A percentile compares a stretch with the other conserved stretches of the same genome.
phyloP scores from a whole-genome alignment of 1,140 invertebrate genomes.

The Procambarus clarkii region DNA sequence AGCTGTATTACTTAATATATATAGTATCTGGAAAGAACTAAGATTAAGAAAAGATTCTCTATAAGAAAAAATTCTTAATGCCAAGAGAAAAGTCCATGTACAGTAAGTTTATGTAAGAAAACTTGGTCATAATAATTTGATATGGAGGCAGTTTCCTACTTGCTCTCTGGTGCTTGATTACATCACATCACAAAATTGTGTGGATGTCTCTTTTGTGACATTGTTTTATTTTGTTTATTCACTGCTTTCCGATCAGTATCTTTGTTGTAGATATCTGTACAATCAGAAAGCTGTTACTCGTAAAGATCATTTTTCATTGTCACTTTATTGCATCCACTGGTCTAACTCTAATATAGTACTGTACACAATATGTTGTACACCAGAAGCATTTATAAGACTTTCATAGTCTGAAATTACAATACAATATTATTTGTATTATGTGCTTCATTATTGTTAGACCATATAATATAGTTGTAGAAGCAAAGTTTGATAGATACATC shows the following conservation, averaged over 20 bases:
- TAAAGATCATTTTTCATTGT: not conserved
- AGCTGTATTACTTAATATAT: not conserved
- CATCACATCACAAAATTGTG: not conserved
- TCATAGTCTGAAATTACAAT: conserved; percentile 2
- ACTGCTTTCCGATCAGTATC: not conserved
- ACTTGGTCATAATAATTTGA: not conserved
- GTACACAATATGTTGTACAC: not conserved
- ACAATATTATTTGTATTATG: not conserved
- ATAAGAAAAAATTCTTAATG: not conserved
- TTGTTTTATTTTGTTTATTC: not conserved
- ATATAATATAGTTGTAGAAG: conserved; percentile 27
- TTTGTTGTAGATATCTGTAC: not conserved
- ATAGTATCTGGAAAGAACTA: not conserved
- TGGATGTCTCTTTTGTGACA: not conserved
- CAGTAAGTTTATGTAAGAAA: not conserved
- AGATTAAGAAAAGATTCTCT: no score
- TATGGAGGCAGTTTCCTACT: conserved; percentile 45
- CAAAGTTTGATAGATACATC: not conserved
- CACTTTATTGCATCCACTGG: not conserved
- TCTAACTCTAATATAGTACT: not conserved
- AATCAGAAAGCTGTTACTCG: not conserved
- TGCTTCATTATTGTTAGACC: not conserved
- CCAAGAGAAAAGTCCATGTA: not conserved
- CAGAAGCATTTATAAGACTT: not conserved
- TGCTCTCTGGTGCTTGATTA: conserved; percentile 37